These are phyloP conservation scores for Drosophila oshimai DNA, from an alignment of 1,140 invertebrate genomes.

Conservation along the genomic window DNA sequence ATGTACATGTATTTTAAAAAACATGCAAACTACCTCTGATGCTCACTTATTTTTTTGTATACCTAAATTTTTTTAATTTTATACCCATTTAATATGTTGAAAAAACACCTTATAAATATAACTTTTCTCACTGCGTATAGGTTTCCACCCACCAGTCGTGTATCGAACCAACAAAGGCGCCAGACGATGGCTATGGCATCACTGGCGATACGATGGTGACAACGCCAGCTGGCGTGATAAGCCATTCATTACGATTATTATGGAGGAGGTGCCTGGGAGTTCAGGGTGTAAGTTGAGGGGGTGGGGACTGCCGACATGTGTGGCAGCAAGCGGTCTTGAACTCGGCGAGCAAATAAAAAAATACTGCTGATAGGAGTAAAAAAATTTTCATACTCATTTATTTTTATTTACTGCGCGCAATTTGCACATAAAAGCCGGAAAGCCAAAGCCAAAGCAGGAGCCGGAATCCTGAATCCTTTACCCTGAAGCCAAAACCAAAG, in stretches of 20 bases:
- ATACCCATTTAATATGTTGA: no score
- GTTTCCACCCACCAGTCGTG: not conserved
- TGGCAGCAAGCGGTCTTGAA: conserved; percentile 29
- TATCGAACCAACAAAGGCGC: conserved; percentile 77
- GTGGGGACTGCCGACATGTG: conserved; percentile 9
- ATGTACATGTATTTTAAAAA: no score
- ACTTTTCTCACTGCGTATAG: conserved; percentile 1
- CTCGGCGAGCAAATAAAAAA: conserved; percentile 66
- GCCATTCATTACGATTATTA: conserved; percentile 81
- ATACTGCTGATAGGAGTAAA: conserved; percentile 78
- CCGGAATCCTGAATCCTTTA: no score
- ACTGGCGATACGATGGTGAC: conserved; percentile 66
- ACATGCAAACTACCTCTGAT: no score
- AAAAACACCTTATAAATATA: not conserved
- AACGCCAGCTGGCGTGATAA: conserved; percentile 81
- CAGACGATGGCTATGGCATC: conserved; percentile 35
- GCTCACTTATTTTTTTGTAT: no score
- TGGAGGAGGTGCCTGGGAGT: conserved; percentile 18
- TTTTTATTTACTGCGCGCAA: conserved; percentile 81
- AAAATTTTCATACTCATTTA: conserved; percentile 81
- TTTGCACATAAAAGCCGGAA: conserved; percentile 72
- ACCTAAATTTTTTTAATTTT: no score
- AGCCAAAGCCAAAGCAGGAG: conserved; percentile 23
- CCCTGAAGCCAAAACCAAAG: conserved; percentile 22
- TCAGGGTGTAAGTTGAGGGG: not conserved